Evolutionary conservation across 2,797 vertebrate species (phyloP).

Genomic region (Micromesistius poutassou): DNA sequence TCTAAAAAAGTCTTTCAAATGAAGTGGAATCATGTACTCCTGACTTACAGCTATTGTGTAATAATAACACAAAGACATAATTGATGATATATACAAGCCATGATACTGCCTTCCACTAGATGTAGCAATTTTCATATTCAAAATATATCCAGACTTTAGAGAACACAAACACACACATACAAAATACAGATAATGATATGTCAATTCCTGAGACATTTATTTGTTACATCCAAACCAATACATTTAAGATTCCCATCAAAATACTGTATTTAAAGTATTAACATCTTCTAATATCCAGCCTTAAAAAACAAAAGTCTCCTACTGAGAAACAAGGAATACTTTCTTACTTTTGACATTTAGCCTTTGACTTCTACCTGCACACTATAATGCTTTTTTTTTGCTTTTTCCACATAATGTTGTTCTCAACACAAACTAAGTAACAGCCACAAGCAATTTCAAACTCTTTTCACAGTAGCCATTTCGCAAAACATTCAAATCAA

Average conservation of each 20-base stretch:
- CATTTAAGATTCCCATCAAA: slow-evolving; percentile 40
- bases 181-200: not conserved
- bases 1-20: not conserved
- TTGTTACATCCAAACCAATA: slow-evolving; percentile 44
- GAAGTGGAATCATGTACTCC: not conserved
- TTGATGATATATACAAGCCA: not conserved
- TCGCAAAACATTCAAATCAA: slow-evolving; percentile 37
- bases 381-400: slow-evolving; percentile 17
- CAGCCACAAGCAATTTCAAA: slow-evolving; percentile 27
- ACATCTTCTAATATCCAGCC: slow-evolving; percentile 32
- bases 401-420: no score
- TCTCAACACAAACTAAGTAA: slow-evolving; percentile 27
- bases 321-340: slow-evolving; percentile 16
- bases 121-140: slow-evolving; percentile 1
- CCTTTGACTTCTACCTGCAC: slow-evolving; percentile 20
- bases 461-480: slow-evolving; percentile 33
- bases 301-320: slow-evolving; percentile 26
- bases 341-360: slow-evolving; percentile 8
- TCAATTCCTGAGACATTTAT: slow-evolving; percentile 73
- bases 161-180: not conserved
- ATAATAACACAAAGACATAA: not conserved
- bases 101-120: slow-evolving; percentile 2
- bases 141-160: not conserved
- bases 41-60: not conserved
- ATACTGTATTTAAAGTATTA: slow-evolving; percentile 28